phyloP scores from a whole-genome alignment of 2,797 vertebrate genomes.

The Oryzias dopingdopingensis region DNA sequence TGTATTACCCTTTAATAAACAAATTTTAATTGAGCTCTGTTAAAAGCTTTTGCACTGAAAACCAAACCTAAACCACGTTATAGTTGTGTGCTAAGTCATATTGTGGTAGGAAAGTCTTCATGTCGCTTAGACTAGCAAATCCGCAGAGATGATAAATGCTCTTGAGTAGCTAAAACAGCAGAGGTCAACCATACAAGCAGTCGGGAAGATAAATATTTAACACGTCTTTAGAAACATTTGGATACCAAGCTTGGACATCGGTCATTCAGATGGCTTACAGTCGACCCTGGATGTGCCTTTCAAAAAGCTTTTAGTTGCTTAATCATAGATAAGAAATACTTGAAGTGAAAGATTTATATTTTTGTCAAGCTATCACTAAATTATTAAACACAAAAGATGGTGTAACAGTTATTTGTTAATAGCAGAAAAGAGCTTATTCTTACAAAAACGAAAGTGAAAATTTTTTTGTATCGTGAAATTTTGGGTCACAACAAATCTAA shows the following conservation, averaged over 20 bases:
- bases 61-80: slow-evolving; percentile 3
- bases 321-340: slow-evolving; percentile 49
- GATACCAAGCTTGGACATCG: slow-evolving; percentile 28
- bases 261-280: slow-evolving; percentile 9
- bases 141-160: slow-evolving; percentile 33
- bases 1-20: slow-evolving; percentile 74
- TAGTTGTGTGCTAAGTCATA: slow-evolving; percentile 17
- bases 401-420: neutral
- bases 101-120: slow-evolving; percentile 26
- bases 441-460: too few species aligned
- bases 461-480: too few species aligned
- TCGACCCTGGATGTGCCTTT: slow-evolving; percentile 33
- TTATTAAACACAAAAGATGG: neutral
- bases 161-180: slow-evolving; percentile 33
- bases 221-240: slow-evolving; percentile 26
- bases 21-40: slow-evolving; percentile 22
- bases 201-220: slow-evolving; percentile 30
- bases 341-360: slow-evolving; percentile 21
- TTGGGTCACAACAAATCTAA: too few species aligned
- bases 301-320: slow-evolving; percentile 39
- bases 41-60: neutral
- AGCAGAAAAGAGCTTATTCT: neutral
- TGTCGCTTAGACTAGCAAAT: slow-evolving; percentile 22
- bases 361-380: slow-evolving; percentile 8
- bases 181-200: slow-evolving; percentile 28